A percentile compares a stretch with the other conserved stretches of the same genome.
phyloP scores from a whole-genome alignment of 2,888 invertebrate genomes.

The Abrostola triplasia region DNA sequence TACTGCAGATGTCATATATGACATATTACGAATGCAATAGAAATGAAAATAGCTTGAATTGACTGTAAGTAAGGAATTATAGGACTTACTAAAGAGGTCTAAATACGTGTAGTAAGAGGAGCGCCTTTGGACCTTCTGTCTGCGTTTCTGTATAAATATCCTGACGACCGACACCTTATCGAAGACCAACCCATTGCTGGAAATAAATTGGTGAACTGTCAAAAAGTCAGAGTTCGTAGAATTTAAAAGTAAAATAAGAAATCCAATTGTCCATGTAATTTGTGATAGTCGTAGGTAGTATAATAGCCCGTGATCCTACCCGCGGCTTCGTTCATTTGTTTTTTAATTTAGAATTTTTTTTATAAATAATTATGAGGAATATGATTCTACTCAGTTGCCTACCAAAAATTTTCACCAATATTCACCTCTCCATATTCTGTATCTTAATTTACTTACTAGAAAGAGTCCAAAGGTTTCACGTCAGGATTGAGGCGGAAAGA shows the following conservation, averaged over 20 bases:
- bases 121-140: slow-evolving; percentile 54
- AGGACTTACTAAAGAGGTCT: slow-evolving; percentile 68
- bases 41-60: neutral
- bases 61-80: neutral
- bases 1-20: too few relatives aligned
- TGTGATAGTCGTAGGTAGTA: too few relatives aligned
- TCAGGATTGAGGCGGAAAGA: slow-evolving; percentile 51
- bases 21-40: too few relatives aligned
- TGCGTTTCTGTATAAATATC: slow-evolving; percentile 54
- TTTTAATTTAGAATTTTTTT: too few relatives aligned
- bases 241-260: too few relatives aligned
- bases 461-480: slow-evolving; percentile 56
- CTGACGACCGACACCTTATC: slow-evolving; percentile 64
- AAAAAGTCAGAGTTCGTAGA: neutral
- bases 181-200: slow-evolving; percentile 66
- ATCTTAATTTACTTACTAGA: slow-evolving; percentile 69
- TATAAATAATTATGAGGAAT: too few relatives aligned
- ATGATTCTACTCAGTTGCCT: too few relatives aligned
- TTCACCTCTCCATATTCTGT: too few relatives aligned
- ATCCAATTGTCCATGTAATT: too few relatives aligned
- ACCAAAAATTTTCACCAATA: too few relatives aligned
- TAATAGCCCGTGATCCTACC: too few relatives aligned
- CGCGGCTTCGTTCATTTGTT: too few relatives aligned
- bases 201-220: slow-evolving; percentile 18
- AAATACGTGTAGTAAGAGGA: slow-evolving; percentile 58